Percentiles rank a stretch among this genome's conserved stretches.
These are phyloP conservation scores for Propithecus coquereli DNA, from an alignment of 2,113 vertebrate genomes.

Conservation along the genomic window DNA sequence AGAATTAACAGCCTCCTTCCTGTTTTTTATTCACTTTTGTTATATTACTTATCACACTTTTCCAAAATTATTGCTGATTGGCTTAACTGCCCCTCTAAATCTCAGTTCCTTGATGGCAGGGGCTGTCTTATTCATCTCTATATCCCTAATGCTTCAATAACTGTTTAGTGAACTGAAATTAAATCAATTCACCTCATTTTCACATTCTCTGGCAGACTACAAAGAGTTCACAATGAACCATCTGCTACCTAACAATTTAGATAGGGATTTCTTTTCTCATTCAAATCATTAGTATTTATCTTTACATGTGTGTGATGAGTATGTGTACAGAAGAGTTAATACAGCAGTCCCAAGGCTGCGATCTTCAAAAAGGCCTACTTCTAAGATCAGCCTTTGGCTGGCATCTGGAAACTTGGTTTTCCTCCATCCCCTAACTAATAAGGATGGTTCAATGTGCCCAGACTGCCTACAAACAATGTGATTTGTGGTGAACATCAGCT, in stretches of 20 bases:
- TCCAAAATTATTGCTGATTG: neutral
- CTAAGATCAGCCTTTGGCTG: neutral
- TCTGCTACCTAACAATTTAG: neutral
- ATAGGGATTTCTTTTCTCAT: neutral
- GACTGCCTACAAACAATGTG: neutral
- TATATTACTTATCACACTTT: neutral
- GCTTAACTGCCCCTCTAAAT: neutral
- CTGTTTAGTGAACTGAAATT: neutral
- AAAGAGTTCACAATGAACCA: neutral
- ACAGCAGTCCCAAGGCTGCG: neutral
- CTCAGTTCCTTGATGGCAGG: neutral
- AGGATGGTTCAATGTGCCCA: neutral
- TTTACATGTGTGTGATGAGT: neutral
- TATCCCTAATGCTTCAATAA: neutral
- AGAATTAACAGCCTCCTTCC: neutral
- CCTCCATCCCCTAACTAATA: neutral
- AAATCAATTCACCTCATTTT: neutral
- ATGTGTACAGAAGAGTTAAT: neutral
- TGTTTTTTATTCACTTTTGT: neutral
- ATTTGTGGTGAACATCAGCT: neutral
- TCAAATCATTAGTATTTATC: neutral
- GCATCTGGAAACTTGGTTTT: neutral
- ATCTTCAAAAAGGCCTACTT: neutral
- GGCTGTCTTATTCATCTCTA: neutral
- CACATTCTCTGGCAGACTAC: constrained; percentile 8